Evolutionary conservation across 2,113 vertebrate genomes (phyloP).

Genomic region (Delphinus delphis): DNA sequence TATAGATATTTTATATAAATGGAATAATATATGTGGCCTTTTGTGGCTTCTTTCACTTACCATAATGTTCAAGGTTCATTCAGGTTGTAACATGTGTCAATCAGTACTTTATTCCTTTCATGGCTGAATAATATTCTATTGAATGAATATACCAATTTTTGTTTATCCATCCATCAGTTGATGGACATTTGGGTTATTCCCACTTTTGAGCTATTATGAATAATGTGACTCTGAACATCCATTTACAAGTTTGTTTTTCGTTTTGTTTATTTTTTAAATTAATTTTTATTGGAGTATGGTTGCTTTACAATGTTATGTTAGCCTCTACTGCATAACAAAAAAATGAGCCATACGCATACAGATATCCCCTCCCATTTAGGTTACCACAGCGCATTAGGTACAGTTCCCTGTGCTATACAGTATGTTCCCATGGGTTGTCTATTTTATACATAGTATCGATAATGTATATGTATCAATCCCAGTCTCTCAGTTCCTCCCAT

Average conservation of each 20-base stretch:
- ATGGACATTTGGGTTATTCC: neutral
- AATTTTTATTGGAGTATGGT: too few species aligned
- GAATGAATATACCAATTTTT: neutral
- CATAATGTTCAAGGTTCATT: constrained; percentile 25
- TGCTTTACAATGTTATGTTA: too few species aligned
- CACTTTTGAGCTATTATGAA: neutral
- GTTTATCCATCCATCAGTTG: neutral
- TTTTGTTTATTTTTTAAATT: too few species aligned
- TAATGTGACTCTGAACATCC: neutral
- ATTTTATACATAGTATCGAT: too few species aligned
- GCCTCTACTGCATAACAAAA: too few species aligned
- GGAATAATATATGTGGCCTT: neutral
- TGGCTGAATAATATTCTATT: neutral
- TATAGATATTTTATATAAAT: neutral
- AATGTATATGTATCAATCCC: too few species aligned
- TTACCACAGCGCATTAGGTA: too few species aligned
- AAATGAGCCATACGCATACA: too few species aligned
- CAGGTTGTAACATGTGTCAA: neutral
- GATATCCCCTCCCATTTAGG: too few species aligned
- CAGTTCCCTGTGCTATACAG: too few species aligned
- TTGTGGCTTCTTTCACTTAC: neutral
- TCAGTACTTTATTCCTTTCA: neutral
- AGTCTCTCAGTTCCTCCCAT: too few species aligned
- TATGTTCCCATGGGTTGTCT: too few species aligned
- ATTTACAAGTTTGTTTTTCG: neutral